These are phyloP conservation scores for Notothenia coriiceps DNA, from an alignment of 2,113 vertebrate genomes.

Conservation along the genomic window DNA sequence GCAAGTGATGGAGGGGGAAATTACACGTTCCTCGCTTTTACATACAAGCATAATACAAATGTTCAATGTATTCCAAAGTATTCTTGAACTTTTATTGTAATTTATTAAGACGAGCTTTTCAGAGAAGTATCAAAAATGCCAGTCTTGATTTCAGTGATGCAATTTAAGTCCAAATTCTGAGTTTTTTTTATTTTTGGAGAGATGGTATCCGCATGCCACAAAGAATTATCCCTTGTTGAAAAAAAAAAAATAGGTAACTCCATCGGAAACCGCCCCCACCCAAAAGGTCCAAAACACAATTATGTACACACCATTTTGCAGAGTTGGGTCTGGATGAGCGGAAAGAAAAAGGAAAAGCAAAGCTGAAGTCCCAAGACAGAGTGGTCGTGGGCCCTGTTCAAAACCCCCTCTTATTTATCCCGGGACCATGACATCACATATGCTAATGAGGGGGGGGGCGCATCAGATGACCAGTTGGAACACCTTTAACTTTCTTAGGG, in stretches of 20 bases:
- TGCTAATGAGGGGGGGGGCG: conserved; percentile 73
- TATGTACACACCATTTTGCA: conserved; percentile 94
- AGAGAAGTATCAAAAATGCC: not conserved
- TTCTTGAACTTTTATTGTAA: not conserved
- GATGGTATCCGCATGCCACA: conserved; percentile 50
- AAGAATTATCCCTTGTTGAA: not conserved
- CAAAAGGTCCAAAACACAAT: conserved; percentile 63
- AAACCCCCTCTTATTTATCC: conserved; percentile 91
- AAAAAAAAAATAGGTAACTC: conserved; percentile 47
- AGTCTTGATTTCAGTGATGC: conserved; percentile 9
- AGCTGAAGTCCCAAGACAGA: conserved; percentile 88
- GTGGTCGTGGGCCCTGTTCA: conserved; percentile 87
- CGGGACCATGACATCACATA: conserved; percentile 84
- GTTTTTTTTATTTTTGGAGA: conserved; percentile 1
- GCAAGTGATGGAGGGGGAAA: not conserved
- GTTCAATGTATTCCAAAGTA: conserved; percentile 24
- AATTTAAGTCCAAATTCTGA: conserved; percentile 30
- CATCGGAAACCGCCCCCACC: conserved; percentile 21
- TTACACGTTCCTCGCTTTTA: not conserved
- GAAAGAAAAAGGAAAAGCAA: conserved; percentile 77
- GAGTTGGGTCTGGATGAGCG: conserved; percentile 80
- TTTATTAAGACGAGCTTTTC: not conserved
- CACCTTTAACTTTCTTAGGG: conserved; percentile 99
- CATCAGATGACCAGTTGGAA: conserved; percentile 88
- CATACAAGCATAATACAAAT: conserved; percentile 4